phyloP scores from a whole-genome alignment of 2,888 invertebrate species.

The Ommatoiulus sabulosus region DNA sequence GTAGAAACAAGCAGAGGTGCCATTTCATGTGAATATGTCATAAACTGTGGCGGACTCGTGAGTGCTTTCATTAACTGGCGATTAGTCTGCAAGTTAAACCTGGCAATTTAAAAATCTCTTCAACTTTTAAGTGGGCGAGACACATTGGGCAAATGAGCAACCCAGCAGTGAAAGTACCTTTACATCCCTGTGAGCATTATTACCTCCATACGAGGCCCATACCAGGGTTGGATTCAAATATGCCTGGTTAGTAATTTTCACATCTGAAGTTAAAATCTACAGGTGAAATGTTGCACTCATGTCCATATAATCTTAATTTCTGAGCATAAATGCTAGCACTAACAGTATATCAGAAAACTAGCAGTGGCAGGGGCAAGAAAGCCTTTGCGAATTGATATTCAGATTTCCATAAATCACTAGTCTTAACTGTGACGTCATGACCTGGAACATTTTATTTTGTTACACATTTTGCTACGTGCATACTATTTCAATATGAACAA shows the following conservation, averaged over 20 bases:
- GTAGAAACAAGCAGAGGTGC: constrained; percentile 83
- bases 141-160: constrained; percentile 86
- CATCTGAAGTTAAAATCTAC: too few species aligned
- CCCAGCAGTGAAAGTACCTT: constrained; percentile 85
- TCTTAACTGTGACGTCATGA: not conserved
- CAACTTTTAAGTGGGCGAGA: constrained; percentile 79
- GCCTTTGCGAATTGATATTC: too few species aligned
- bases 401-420: too few species aligned
- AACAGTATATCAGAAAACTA: too few species aligned
- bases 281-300: not conserved
- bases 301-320: too few species aligned
- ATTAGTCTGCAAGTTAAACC: not conserved
- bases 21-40: constrained; percentile 89
- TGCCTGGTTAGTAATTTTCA: constrained; percentile 75
- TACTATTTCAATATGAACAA: too few species aligned
- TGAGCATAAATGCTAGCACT: too few species aligned
- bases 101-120: not conserved
- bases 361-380: too few species aligned
- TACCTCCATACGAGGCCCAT: constrained; percentile 90
- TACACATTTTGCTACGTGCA: not conserved
- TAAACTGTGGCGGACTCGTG: constrained; percentile 91
- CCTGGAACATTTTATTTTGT: not conserved
- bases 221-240: constrained; percentile 79
- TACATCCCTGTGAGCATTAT: constrained; percentile 94
- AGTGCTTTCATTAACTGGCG: not conserved